Conservation (phyloP, 2,113 vertebrate genomes). For the Budorcas taxicolor region DNA sequence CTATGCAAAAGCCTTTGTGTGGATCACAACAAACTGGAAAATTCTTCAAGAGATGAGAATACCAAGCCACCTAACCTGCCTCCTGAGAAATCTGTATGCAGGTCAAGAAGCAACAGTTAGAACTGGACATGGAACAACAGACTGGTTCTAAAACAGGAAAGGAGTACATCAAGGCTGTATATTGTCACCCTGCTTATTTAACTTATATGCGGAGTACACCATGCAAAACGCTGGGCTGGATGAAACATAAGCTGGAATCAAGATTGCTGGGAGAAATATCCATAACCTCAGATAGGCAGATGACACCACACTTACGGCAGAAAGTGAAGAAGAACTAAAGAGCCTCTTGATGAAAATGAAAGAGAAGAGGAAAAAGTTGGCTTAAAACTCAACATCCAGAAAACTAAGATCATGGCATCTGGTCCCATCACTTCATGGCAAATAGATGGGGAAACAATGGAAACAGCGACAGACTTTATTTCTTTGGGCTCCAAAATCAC, state of each 20-base stretch:
- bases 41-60: background rate
- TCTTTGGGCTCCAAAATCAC: background rate
- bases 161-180: background rate
- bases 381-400: background rate
- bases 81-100: background rate
- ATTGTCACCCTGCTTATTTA: background rate
- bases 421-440: background rate
- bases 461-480: background rate
- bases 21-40: background rate
- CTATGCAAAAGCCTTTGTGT: background rate
- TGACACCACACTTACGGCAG: background rate
- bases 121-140: background rate
- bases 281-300: background rate
- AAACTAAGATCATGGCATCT: background rate
- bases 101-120: background rate
- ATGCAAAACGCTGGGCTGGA: background rate
- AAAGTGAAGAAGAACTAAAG: background rate
- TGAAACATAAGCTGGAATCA: background rate
- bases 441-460: background rate
- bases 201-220: background rate
- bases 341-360: background rate
- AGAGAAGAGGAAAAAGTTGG: background rate
- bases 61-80: background rate
- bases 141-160: background rate
- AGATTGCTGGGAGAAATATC: fast-evolving